Evolutionary conservation across 2,888 invertebrate species (phyloP).

Genomic region (Cephus pulcher): DNA sequence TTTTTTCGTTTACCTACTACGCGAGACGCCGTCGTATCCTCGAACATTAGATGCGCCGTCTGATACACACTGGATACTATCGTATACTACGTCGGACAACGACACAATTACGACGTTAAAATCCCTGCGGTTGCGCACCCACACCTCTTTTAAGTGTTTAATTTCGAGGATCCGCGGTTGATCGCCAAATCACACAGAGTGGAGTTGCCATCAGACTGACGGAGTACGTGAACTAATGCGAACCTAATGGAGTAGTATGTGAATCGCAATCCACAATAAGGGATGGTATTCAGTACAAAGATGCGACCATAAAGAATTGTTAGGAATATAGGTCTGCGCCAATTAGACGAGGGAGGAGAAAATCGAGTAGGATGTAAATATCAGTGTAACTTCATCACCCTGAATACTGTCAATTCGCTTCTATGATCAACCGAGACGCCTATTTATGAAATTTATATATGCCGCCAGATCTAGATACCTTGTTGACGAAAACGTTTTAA

Average conservation of each 20-base stretch:
- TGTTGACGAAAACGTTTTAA: background rate
- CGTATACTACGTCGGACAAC: background rate
- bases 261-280: background rate
- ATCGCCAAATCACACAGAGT: background rate
- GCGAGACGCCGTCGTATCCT: background rate
- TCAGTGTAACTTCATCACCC: background rate
- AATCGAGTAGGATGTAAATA: background rate
- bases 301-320: background rate
- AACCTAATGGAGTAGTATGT: background rate
- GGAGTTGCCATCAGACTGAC: background rate
- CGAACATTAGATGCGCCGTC: background rate
- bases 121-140: background rate
- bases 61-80: background rate
- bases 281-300: background rate
- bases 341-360: background rate
- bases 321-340: background rate
- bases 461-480: background rate
- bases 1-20: background rate
- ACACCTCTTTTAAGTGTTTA: background rate
- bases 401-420: background rate
- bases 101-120: background rate
- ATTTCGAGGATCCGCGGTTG: background rate
- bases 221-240: background rate
- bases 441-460: background rate
- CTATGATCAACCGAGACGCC: background rate